A percentile compares a stretch with the other conserved stretches of the same genome.
Evolutionary conservation across 2,888 invertebrate species (phyloP).

Genomic region (Lottia gigantea): DNA sequence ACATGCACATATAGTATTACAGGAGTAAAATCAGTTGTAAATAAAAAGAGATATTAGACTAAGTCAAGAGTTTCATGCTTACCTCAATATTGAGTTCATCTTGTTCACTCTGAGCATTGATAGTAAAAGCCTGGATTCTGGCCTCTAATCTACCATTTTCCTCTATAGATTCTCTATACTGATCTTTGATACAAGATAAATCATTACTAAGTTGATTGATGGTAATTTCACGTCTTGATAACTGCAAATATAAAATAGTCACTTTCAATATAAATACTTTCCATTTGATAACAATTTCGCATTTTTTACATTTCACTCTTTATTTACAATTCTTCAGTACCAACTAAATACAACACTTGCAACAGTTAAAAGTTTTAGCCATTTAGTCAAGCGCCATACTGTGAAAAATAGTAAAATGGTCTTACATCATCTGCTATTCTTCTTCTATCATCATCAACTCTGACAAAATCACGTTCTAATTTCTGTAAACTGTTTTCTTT

Average conservation of each 20-base stretch:
- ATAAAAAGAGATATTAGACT: no score
- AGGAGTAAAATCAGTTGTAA: no score
- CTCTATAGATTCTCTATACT: conserved; percentile 62
- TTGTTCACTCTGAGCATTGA: conserved; percentile 66
- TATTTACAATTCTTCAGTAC: no score
- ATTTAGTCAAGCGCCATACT: no score
- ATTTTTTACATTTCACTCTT: no score
- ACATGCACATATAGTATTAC: no score
- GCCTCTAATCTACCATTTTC: conserved; percentile 66
- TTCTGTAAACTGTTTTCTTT: conserved; percentile 53
- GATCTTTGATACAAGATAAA: conserved; percentile 49
- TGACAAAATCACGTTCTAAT: conserved; percentile 51
- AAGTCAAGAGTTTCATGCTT: conserved; percentile 1
- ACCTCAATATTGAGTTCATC: conserved; percentile 64
- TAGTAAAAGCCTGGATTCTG: conserved; percentile 62
- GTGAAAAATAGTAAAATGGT: neutral
- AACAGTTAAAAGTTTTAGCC: no score
- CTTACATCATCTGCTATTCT: conserved; percentile 53
- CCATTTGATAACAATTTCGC: no score
- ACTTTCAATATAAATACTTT: no score
- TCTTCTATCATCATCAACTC: conserved; percentile 49
- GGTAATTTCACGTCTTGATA: conserved; percentile 60
- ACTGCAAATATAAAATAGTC: conserved; percentile 35
- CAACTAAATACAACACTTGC: no score
- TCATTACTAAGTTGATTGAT: conserved; percentile 62